Conservation (phyloP, 2,113 vertebrate species). For the Myodes glareolus region DNA sequence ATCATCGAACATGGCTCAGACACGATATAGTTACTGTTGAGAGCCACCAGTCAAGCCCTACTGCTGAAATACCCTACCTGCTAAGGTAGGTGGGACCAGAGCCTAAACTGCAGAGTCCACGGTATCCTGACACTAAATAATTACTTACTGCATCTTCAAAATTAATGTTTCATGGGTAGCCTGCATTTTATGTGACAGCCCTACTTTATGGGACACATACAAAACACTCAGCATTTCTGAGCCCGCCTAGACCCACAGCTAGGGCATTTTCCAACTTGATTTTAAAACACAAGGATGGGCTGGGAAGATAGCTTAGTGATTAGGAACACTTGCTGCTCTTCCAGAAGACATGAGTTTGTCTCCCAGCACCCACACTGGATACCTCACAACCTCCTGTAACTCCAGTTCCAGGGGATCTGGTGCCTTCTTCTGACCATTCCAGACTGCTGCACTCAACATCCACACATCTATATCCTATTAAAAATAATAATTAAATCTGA, state of each 20-base stretch:
- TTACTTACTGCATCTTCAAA: neutral
- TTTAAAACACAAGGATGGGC: neutral
- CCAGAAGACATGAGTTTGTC: neutral
- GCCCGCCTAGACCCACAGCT: rapidly evolving
- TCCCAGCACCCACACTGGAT: too few relatives aligned
- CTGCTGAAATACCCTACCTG: rapidly evolving
- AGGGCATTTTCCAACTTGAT: neutral
- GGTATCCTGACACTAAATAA: rapidly evolving
- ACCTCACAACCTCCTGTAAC: rapidly evolving
- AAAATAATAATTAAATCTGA: neutral
- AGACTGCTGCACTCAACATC: neutral
- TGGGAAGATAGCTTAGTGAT: neutral
- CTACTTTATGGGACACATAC: rapidly evolving
- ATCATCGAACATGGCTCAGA: rapidly evolving
- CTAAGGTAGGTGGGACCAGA: neutral
- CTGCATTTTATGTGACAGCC: neutral
- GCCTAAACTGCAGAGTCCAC: too few relatives aligned
- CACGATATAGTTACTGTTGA: rapidly evolving
- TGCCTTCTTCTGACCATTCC: neutral
- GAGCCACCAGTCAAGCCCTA: rapidly evolving
- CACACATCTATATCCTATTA: neutral
- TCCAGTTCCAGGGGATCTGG: neutral
- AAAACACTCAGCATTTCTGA: rapidly evolving
- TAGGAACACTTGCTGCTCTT: neutral
- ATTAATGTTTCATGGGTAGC: neutral